phyloP scores from a whole-genome alignment of 2,797 vertebrate genomes.

The Spinibarbus caldwelli region DNA sequence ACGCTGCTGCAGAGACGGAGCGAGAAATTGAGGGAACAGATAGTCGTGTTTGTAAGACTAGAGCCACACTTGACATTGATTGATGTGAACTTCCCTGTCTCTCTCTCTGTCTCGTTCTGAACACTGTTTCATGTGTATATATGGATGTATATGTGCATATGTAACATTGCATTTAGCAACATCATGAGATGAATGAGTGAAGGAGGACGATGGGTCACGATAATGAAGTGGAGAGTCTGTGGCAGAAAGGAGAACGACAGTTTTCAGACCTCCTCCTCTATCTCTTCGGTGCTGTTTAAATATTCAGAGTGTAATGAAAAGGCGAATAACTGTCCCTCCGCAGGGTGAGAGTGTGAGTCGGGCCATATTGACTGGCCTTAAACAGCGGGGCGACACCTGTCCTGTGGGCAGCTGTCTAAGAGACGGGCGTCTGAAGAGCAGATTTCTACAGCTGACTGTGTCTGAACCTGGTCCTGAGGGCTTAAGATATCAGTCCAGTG shows the following conservation, averaged over 20 bases:
- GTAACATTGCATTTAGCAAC: background rate
- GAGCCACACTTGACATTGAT: background rate
- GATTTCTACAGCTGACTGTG: slow-evolving; percentile 42
- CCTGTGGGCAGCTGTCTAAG: slow-evolving; percentile 3
- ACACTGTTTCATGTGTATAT: background rate
- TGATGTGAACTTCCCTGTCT: background rate
- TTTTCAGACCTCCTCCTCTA: background rate
- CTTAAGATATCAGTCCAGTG: slow-evolving; percentile 39
- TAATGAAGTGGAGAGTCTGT: background rate
- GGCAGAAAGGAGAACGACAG: slow-evolving; percentile 20
- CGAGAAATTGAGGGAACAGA: background rate
- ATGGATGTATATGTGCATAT: slow-evolving; percentile 27
- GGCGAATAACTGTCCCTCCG: slow-evolving; percentile 43
- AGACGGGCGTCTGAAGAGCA: slow-evolving; percentile 1
- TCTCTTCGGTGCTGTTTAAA: slow-evolving; percentile 52
- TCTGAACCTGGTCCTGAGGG: slow-evolving; percentile 24
- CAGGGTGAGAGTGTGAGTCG: no score
- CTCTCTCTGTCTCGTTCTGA: background rate
- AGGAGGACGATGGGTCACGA: slow-evolving; percentile 1
- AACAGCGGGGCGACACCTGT: slow-evolving; percentile 36
- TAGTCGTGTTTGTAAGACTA: background rate
- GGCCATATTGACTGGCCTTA: slow-evolving; percentile 47
- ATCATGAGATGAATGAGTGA: background rate
- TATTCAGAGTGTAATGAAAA: slow-evolving; percentile 61
- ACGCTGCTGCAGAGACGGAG: slow-evolving; percentile 5